These are phyloP conservation scores for Drosophila rellima DNA, from an alignment of 2,888 invertebrate species.

Conservation along the genomic window DNA sequence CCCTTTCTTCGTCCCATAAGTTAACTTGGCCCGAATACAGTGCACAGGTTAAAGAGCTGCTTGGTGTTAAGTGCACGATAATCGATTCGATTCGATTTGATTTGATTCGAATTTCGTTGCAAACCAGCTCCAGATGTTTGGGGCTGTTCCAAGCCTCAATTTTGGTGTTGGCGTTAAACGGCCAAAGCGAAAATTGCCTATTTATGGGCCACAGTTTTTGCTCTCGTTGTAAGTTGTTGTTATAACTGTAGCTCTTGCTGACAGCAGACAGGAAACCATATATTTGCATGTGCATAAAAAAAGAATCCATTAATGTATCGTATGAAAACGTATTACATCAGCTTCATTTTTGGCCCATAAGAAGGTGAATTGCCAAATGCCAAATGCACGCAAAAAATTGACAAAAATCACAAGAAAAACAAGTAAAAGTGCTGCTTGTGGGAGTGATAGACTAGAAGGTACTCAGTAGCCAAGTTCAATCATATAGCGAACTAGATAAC, in stretches of 20 bases:
- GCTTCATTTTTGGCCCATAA: conserved; percentile 21
- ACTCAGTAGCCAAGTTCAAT: neutral
- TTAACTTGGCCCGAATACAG: conserved; percentile 26
- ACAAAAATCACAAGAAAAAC: conserved; percentile 1
- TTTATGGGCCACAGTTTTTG: conserved; percentile 62
- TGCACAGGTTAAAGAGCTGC: conserved; percentile 76
- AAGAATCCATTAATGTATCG: conserved; percentile 56
- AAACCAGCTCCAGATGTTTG: conserved; percentile 30
- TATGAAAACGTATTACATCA: conserved; percentile 64
- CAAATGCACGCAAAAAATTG: conserved; percentile 26
- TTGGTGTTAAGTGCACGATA: conserved; percentile 80
- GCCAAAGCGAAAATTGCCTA: conserved; percentile 73
- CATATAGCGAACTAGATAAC: too few species aligned
- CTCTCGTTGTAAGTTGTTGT: conserved; percentile 10
- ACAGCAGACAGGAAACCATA: conserved; percentile 72
- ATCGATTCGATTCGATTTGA: conserved; percentile 71
- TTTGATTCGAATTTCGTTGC: conserved; percentile 32
- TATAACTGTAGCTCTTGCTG: conserved; percentile 21
- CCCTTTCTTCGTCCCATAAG: conserved; percentile 25
- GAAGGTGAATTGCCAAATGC: conserved; percentile 24
- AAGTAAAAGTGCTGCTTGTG: neutral
- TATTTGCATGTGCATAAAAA: conserved; percentile 69
- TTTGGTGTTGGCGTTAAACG: conserved; percentile 79
- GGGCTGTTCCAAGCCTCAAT: conserved; percentile 41
- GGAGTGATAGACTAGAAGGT: neutral